Evolutionary conservation across 2,113 vertebrate genomes (phyloP).

Genomic region (Misgurnus mizolepis): DNA sequence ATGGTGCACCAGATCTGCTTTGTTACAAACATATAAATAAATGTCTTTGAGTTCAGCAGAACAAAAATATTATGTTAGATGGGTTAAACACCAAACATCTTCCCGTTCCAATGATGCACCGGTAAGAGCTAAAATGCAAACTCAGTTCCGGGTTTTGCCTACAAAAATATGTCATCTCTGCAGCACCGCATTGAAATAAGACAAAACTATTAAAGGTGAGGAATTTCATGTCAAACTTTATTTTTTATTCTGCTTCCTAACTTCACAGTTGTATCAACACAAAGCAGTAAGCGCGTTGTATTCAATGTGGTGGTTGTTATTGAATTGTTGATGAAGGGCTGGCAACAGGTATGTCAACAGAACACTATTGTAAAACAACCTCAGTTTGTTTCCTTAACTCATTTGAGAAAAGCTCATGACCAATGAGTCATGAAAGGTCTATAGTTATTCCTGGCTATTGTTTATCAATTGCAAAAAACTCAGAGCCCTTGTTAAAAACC

Average conservation of each 20-base stretch:
- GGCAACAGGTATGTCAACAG: slow-evolving; percentile 32
- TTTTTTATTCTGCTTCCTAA: background rate
- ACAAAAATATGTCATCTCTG: too few species aligned
- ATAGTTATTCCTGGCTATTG: slow-evolving; percentile 12
- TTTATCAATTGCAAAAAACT: slow-evolving; percentile 9
- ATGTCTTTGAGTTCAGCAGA: too few species aligned
- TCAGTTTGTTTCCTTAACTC: background rate
- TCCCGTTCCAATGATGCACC: too few species aligned
- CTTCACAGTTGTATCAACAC: background rate
- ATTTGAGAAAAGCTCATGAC: background rate
- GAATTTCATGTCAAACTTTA: background rate
- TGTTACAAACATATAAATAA: too few species aligned
- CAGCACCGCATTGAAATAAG: background rate
- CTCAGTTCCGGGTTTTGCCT: too few species aligned
- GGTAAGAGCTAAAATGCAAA: too few species aligned
- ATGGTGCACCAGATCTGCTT: too few species aligned
- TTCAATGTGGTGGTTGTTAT: background rate
- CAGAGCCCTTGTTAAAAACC: background rate
- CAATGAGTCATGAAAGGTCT: slow-evolving; percentile 38
- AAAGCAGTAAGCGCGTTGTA: background rate
- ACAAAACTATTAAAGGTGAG: background rate
- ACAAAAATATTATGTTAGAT: too few species aligned
- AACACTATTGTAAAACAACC: background rate
- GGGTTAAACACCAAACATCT: too few species aligned
- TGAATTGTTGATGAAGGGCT: slow-evolving; percentile 21